Base-by-base conservation (phyloP, 2,797 vertebrate genomes). In the Cirrhinus molitorella region DNA sequence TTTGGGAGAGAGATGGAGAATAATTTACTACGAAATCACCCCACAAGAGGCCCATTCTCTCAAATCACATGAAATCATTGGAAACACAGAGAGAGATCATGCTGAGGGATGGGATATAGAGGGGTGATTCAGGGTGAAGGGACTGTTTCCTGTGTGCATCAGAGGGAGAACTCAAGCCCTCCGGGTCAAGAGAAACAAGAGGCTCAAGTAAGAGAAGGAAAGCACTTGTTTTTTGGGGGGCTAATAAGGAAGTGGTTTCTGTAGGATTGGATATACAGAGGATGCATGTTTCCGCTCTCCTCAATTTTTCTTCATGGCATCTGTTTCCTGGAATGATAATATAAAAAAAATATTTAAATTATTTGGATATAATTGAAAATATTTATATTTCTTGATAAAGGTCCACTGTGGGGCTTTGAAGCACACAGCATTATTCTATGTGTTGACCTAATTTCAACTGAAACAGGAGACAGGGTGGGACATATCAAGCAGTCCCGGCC, bases 181-280 rank as follows among this genome's bases (percentile, higher is more conserved):
- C 45, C 1, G 45, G 86, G 87, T 87, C 88, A 85, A 85, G 80
- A 67, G 57, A 83, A 57, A 81, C 67, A 49, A 75, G 80, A 72
- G 53, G 53, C 16, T 70, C 53, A 51, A 63, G 37, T 21, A 40
- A 68, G 71, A 68, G 34, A 31, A 70, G 79, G 53, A 63, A 87
- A 74, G 66, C 83, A 63, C 28, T 6, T 34, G 11, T 71, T 68
- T 72, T 63, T 81, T 83, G 61, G 85, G 89, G 88, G 89, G n/a
- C n/a, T 40, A 70, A 21, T 55, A 67, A 91, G 66, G 73, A 85
- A 86, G 57, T 75, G 78, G 49, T 66, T 66, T 75, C 49, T 71
- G 43, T 71, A 73, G 74, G 68, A 80, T 63, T 49, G 92, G 91
- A 91, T 90, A 94, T 91, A 90, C 90, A 88, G 93, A 91, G 86